Conservation (phyloP, 2,888 invertebrate species). For the Synanthedon myopaeformis region DNA sequence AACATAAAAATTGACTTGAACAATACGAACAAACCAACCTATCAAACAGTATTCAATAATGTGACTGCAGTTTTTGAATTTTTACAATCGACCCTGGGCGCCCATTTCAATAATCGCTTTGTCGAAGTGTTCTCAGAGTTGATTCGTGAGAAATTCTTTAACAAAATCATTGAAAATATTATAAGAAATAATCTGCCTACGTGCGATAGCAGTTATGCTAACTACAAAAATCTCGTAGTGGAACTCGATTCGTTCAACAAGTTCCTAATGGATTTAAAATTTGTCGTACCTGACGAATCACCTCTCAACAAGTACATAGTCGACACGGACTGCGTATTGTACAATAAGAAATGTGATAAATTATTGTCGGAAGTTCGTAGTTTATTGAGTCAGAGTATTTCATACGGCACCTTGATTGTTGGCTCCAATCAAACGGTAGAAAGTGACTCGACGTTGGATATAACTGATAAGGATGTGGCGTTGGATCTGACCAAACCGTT, state of each 20-base stretch:
- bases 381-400: constrained; percentile 43
- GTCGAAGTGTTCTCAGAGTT: constrained; percentile 52
- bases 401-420: constrained; percentile 39
- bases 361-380: constrained; percentile 43
- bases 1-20: constrained; percentile 50
- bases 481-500: constrained; percentile 49
- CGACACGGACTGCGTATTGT: constrained; percentile 53
- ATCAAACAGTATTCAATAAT: constrained; percentile 56
- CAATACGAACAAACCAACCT: constrained; percentile 40
- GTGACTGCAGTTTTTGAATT: constrained; percentile 60
- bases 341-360: constrained; percentile 60
- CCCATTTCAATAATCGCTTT: constrained; percentile 47
- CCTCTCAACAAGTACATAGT: constrained; percentile 54
- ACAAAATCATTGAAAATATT: constrained; percentile 56
- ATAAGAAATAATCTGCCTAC: constrained; percentile 51
- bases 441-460: constrained; percentile 35
- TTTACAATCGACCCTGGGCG: constrained; percentile 50
- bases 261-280: constrained; percentile 56
- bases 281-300: constrained; percentile 42
- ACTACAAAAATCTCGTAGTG: constrained; percentile 48
- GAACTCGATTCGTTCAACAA: constrained; percentile 59
- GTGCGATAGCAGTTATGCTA: constrained; percentile 46
- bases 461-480: constrained; percentile 20
- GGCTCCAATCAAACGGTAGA: constrained; percentile 21
- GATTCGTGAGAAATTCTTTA: constrained; percentile 47